Percentiles rank a stretch among this genome's conserved stretches.
Conservation (phyloP, 2,888 invertebrate genomes). For the Folsomia manolachei region DNA sequence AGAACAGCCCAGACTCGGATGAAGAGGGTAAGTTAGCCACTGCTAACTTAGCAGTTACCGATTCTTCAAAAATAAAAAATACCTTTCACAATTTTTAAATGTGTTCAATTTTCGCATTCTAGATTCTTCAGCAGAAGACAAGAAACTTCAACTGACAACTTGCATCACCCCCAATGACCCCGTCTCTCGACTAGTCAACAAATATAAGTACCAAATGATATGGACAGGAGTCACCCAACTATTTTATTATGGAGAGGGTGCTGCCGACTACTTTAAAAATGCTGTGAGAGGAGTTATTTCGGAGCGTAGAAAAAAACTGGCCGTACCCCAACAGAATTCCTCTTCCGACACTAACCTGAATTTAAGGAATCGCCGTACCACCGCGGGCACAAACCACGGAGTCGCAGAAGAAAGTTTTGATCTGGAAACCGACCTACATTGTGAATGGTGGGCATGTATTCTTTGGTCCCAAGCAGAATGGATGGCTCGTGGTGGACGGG, state of each 20-base stretch:
- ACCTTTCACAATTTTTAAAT: background rate
- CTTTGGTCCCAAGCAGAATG: constrained; percentile 49
- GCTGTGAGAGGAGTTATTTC: constrained; percentile 33
- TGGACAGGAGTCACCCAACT: constrained; percentile 32
- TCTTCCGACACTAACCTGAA: no score
- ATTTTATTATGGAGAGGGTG: constrained; percentile 37
- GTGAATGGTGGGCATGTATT: constrained; percentile 48
- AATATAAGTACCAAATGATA: constrained; percentile 41
- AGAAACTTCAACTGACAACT: constrained; percentile 22
- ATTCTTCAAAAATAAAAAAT: background rate
- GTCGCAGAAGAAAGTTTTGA: background rate
- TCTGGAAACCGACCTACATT: constrained; percentile 17
- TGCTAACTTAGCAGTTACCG: no score
- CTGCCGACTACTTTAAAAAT: constrained; percentile 35
- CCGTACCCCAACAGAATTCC: no score
- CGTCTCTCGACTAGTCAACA: constrained; percentile 26
- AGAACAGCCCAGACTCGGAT: no score
- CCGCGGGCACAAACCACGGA: no score
- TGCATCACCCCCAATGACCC: constrained; percentile 26
- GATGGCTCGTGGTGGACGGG: constrained; percentile 38
- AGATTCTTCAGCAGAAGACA: no score
- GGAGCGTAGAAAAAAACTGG: constrained; percentile 16
- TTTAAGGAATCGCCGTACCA: no score
- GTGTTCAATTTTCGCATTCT: no score
- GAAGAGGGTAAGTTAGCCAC: background rate